A percentile compares a stretch with the other conserved stretches of the same genome.
Evolutionary conservation across 1,140 invertebrate genomes (phyloP).

Genomic region (Brachionus paranguensis): DNA sequence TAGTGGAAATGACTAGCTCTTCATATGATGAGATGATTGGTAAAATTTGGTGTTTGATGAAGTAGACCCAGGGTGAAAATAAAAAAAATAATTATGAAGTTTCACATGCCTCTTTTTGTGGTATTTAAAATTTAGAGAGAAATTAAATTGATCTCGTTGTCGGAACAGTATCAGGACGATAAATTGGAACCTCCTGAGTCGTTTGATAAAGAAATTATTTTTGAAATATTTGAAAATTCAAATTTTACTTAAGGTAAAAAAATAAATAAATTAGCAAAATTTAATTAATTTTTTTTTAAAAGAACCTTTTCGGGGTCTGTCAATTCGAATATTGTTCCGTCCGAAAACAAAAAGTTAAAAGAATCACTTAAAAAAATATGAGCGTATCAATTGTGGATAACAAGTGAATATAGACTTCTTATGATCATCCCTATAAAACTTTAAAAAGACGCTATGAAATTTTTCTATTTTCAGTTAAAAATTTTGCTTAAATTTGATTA

Average conservation of each 20-base stretch:
- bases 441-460: slow-evolving; percentile 11
- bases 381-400: background rate
- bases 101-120: slow-evolving; percentile 36
- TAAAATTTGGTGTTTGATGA: slow-evolving; percentile 8
- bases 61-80: slow-evolving; percentile 24
- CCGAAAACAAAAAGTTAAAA: background rate
- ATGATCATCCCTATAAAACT: background rate
- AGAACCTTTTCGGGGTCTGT: slow-evolving; percentile 22
- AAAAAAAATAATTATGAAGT: slow-evolving; percentile 28
- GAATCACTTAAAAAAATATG: background rate
- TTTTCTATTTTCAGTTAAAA: background rate
- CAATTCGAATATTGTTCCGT: background rate
- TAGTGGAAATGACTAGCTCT: background rate
- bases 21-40: background rate
- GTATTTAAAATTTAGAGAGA: background rate
- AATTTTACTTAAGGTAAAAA: background rate
- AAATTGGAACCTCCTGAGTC: background rate
- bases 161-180: background rate
- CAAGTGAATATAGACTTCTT: background rate
- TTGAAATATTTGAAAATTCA: slow-evolving; percentile 20
- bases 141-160: background rate
- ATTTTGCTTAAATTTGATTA: background rate
- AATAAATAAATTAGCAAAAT: background rate
- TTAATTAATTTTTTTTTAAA: background rate
- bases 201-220: background rate